Conservation (phyloP, 2,113 vertebrate species). For the Cryptotis parvus region DNA sequence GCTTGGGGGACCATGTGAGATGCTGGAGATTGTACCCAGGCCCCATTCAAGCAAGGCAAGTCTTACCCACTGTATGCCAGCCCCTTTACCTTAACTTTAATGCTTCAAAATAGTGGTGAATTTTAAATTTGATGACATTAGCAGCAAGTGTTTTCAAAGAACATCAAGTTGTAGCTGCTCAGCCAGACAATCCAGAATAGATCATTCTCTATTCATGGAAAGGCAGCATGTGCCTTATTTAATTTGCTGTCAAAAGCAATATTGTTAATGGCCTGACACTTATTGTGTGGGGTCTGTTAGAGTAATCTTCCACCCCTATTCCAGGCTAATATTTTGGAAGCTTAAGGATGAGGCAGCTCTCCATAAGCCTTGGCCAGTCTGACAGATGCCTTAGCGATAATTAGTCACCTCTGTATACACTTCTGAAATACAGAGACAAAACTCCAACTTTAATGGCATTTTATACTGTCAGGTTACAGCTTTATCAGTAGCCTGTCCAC, state of each 20-base stretch:
- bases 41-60: no score
- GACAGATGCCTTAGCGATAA: conserved; percentile 22
- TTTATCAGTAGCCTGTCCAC: conserved; percentile 71
- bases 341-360: neutral
- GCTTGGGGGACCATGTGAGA: no score
- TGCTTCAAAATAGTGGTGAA: no score
- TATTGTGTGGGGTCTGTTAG: neutral
- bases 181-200: neutral
- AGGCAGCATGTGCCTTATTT: neutral
- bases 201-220: neutral
- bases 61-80: no score
- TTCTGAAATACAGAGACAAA: conserved; percentile 68
- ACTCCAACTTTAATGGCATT: conserved; percentile 55
- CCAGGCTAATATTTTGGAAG: neutral
- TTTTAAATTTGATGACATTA: no score
- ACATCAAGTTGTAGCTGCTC: neutral
- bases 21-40: no score
- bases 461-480: conserved; percentile 37
- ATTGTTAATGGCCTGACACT: neutral
- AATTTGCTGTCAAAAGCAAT: conserved; percentile 17
- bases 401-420: conserved; percentile 39
- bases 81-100: no score
- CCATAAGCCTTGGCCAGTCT: conserved; percentile 14
- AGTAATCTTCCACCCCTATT: neutral
- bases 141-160: neutral